A percentile compares a stretch with the other conserved stretches of the same genome.
Evolutionary conservation across 1,140 invertebrate genomes (phyloP).

Genomic region (Philopotamus ludificatus): DNA sequence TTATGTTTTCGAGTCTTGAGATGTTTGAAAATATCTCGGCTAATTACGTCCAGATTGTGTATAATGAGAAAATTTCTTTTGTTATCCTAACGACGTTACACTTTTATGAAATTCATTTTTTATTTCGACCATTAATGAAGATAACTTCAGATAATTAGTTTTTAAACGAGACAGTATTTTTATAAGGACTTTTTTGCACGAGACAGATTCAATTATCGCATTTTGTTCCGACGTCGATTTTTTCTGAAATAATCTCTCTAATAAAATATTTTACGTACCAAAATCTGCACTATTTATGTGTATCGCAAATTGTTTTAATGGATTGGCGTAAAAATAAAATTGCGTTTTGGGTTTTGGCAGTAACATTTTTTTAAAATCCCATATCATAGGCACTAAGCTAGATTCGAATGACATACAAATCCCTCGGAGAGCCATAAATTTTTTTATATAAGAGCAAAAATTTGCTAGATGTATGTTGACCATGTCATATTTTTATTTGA

Average conservation of each 20-base stretch:
- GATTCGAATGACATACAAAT: too few species aligned
- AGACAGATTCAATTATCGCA: background rate
- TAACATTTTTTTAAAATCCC: too few species aligned
- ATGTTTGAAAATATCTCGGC: too few species aligned
- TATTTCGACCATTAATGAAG: background rate
- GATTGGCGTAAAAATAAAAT: too few species aligned
- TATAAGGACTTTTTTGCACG: background rate
- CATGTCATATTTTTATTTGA: background rate
- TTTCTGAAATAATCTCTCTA: too few species aligned
- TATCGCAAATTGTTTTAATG: too few species aligned
- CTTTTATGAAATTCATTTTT: background rate
- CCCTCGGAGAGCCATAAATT: background rate
- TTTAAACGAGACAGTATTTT: background rate
- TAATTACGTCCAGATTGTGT: background rate
- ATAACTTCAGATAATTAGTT: background rate
- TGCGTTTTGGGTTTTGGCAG: too few species aligned
- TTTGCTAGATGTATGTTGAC: background rate
- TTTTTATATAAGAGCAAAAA: background rate
- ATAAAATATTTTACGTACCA: too few species aligned
- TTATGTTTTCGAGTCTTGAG: too few species aligned
- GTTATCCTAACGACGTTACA: background rate
- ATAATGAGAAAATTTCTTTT: background rate
- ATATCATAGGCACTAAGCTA: too few species aligned
- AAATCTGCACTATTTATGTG: too few species aligned
- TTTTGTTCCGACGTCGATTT: too few species aligned